A percentile compares a stretch with the other conserved stretches of the same genome.
Conservation (phyloP, 2,888 invertebrate genomes). For the Cosmia pyralina region DNA sequence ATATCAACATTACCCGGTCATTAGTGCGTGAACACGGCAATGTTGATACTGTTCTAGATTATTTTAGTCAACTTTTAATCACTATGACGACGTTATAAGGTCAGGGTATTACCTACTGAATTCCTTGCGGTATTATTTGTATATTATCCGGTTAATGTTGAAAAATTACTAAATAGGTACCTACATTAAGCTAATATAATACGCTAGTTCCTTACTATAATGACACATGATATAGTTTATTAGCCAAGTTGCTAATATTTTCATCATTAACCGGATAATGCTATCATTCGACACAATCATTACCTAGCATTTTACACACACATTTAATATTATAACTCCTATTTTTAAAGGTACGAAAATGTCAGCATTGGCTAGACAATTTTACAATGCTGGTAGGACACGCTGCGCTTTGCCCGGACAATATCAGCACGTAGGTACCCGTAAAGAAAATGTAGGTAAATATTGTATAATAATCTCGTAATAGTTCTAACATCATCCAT, state of each 20-base stretch:
- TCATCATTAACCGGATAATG: constrained; percentile 29
- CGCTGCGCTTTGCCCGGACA: constrained; percentile 41
- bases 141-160: constrained; percentile 34
- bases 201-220: constrained; percentile 40
- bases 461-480: constrained; percentile 42
- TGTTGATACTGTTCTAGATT: constrained; percentile 21
- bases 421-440: constrained; percentile 15
- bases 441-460: constrained; percentile 27
- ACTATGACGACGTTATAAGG: constrained; percentile 46
- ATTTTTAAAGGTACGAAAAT: constrained; percentile 32
- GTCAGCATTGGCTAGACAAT: constrained; percentile 27
- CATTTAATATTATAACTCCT: constrained; percentile 19
- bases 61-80: constrained; percentile 33
- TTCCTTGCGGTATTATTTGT: constrained; percentile 21
- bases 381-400: constrained; percentile 2
- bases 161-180: constrained; percentile 19
- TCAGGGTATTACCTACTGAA: constrained; percentile 42
- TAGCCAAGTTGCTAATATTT: constrained; percentile 20
- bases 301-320: constrained; percentile 22
- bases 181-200: constrained; percentile 35
- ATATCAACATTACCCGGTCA: constrained; percentile 38
- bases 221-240: constrained; percentile 37
- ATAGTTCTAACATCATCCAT: constrained; percentile 28
- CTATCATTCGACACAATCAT: constrained; percentile 24
- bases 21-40: constrained; percentile 1